Base-by-base conservation (phyloP, 37 sponge, comb jelly and placozoan species). In the Theonella swinhoei region DNA sequence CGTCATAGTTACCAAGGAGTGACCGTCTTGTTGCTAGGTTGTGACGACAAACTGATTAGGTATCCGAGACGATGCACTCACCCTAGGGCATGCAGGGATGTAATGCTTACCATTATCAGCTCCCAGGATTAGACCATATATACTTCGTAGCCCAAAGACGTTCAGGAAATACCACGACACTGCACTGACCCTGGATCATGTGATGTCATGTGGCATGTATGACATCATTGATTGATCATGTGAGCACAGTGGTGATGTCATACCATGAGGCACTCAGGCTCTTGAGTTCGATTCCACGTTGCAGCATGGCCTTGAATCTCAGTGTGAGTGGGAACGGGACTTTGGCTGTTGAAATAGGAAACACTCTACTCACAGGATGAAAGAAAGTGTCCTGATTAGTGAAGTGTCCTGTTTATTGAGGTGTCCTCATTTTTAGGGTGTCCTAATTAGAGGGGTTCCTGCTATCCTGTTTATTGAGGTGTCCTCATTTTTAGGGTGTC, bases 81-180 rank as follows among this genome's bases (percentile, higher is more conserved):
- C 30, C 14, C 30, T 28, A 72, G 24, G 39, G 20, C 11, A 20
- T 19, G 9, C 66, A 8, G 20, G 5, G n/a, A n/a, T n/a, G n/a
- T n/a, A n/a, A 2, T 7, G 63, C 75, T 81, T 36, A 94, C 95
- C 74, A 60, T 95, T 92, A 42, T 92, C 88, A 70, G 78, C 76
- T 47, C 99, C 96, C 58, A 98, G 80, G 36, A 98, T 91, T 39
- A 98, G 88, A 26, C 88, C 54, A 76, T 92, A 96, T 28, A 98
- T 85, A 65, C 93, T 94, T 33, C 99, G 75, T n/a, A 98, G 82
- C 0, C 99, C 99, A 85, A 96, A 96, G 22, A 96, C 91, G 66
- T 94, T 96, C 65, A 98, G 88, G 47, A 98, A 96, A 85, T 98
- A 98, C 96, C 97, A 96, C 1, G 92, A 91, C 62, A 91, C 89